Percentiles rank a stretch among this genome's conserved stretches.
phyloP scores from a whole-genome alignment of 2,888 invertebrate genomes.

The Nineta flava region DNA sequence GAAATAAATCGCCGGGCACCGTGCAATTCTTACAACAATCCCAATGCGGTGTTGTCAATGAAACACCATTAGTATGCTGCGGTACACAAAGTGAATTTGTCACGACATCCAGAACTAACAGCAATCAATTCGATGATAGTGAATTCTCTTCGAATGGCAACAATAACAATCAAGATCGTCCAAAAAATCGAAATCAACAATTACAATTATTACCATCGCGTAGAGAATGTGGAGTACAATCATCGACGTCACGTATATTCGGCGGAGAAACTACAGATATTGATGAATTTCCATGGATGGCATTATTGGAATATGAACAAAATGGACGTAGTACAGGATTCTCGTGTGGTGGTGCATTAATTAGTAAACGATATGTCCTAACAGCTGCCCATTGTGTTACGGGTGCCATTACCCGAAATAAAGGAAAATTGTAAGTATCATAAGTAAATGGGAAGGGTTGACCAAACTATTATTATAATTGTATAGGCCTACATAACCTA shows the following conservation, averaged over 20 bases:
- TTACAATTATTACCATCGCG: not conserved
- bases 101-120: not conserved
- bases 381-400: slow-evolving; percentile 38
- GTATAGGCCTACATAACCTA: no score
- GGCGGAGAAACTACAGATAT: slow-evolving; percentile 27
- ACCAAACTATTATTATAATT: no score
- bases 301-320: slow-evolving; percentile 30
- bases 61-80: slow-evolving; percentile 37
- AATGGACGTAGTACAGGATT: slow-evolving; percentile 17
- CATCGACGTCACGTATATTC: slow-evolving; percentile 19
- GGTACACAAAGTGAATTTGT: slow-evolving; percentile 16
- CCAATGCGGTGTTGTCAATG: slow-evolving; percentile 35
- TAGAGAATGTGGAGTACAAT: slow-evolving; percentile 20
- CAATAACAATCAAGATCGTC: not conserved
- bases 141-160: not conserved
- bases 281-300: slow-evolving; percentile 40
- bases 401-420: slow-evolving; percentile 23
- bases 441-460: not conserved
- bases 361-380: slow-evolving; percentile 33
- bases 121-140: not conserved
- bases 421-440: slow-evolving; percentile 29
- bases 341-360: slow-evolving; percentile 34
- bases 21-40: slow-evolving; percentile 30
- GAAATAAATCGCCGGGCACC: slow-evolving; percentile 19
- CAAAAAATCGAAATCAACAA: not conserved